Evolutionary conservation across 2,113 vertebrate species (phyloP).

Genomic region (Rhabdornis inornatus): DNA sequence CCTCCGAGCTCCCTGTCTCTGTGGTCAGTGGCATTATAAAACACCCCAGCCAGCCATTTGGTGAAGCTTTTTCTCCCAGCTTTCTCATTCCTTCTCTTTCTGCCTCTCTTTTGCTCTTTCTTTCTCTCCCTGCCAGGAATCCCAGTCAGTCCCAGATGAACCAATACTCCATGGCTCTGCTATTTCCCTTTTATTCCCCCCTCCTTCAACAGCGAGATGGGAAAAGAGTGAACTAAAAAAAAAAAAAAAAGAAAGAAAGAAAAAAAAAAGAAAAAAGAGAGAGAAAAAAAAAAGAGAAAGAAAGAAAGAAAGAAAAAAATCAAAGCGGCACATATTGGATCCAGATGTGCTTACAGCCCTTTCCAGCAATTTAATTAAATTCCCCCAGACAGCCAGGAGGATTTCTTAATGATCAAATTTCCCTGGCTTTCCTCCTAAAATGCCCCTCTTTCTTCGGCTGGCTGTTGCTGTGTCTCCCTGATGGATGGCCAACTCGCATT

Average conservation of each 20-base stretch:
- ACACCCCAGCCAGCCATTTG: background rate
- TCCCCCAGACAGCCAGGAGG: slow-evolving; percentile 83
- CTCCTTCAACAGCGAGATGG: slow-evolving; percentile 53
- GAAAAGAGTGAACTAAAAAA: slow-evolving; percentile 53
- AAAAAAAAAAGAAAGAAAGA: background rate
- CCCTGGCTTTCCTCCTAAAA: slow-evolving; percentile 75
- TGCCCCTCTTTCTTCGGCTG: slow-evolving; percentile 62
- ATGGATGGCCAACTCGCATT: slow-evolving; percentile 70
- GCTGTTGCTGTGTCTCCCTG: slow-evolving; percentile 72
- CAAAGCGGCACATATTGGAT: slow-evolving; percentile 83
- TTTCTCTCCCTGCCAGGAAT: slow-evolving; percentile 62
- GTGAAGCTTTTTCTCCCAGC: background rate
- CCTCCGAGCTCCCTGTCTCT: background rate
- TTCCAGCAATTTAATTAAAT: slow-evolving; percentile 88
- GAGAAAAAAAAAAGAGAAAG: background rate
- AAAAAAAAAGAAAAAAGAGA: background rate
- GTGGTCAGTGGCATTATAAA: background rate
- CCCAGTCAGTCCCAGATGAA: slow-evolving; percentile 60
- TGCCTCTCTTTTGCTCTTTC: background rate
- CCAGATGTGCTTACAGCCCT: slow-evolving; percentile 80
- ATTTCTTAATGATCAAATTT: slow-evolving; percentile 85
- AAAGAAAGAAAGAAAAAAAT: slow-evolving; percentile 29
- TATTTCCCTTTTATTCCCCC: slow-evolving; percentile 48
- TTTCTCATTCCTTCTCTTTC: slow-evolving; percentile 1
- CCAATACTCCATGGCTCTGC: slow-evolving; percentile 45